phyloP scores from a whole-genome alignment of 2,888 invertebrate species.

The Timandra comae region DNA sequence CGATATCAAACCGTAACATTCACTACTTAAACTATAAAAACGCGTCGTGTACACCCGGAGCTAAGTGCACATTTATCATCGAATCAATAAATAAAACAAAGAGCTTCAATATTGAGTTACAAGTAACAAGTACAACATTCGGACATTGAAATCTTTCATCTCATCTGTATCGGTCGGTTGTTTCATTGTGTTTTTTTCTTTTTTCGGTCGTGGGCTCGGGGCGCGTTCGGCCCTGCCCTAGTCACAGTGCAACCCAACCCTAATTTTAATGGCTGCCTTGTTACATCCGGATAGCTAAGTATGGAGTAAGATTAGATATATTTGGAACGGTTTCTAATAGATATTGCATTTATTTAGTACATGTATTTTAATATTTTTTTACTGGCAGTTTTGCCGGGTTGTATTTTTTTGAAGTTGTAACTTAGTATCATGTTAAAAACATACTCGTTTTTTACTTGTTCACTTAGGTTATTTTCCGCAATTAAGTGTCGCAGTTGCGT shows the following conservation, averaged over 20 bases:
- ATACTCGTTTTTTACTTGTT: no score
- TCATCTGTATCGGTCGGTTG: slow-evolving; percentile 63
- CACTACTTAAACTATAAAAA: no score
- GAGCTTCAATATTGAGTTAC: slow-evolving; percentile 61
- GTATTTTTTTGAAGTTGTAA: no score
- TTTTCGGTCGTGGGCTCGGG: slow-evolving; percentile 49
- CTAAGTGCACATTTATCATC: slow-evolving; percentile 5
- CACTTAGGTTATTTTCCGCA: no score
- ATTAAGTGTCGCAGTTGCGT: no score
- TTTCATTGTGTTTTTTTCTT: slow-evolving; percentile 61
- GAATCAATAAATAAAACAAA: slow-evolving; percentile 35
- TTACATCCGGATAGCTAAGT: slow-evolving; percentile 64
- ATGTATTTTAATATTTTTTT: no score
- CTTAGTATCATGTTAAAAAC: no score
- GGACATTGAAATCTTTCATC: slow-evolving; percentile 70
- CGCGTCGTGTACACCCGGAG: slow-evolving; percentile 3
- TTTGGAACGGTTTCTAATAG: no score
- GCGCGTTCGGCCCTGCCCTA: slow-evolving; percentile 68
- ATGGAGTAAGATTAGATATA: slow-evolving; percentile 39
- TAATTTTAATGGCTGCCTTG: slow-evolving; percentile 76
- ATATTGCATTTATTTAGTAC: no score
- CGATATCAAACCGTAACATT: no score
- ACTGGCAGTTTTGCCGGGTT: no score
- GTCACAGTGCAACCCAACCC: slow-evolving; percentile 71
- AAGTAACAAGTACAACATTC: slow-evolving; percentile 60